Evolutionary conservation across 35 echinoderm and acorn worm species (phyloP), one percentile per base, ranked within the genome.

Genomic region (Heliocidaris tuberculata): DNA sequence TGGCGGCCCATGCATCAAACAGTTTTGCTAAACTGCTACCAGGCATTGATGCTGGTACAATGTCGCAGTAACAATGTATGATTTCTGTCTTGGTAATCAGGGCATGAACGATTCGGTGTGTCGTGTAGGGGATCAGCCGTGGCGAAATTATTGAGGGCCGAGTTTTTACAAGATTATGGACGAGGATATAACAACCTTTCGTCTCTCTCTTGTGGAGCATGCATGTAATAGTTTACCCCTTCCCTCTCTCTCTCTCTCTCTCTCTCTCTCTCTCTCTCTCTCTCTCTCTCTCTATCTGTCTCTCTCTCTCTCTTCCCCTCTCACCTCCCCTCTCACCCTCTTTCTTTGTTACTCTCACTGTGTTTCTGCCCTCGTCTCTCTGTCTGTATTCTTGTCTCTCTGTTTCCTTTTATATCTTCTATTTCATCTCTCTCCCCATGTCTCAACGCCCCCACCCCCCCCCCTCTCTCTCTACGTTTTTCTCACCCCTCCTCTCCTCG

Each of bases 111-210:
- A 70, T 70, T 70, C 24, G 60, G 24, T 70, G 24, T 70, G 60
- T 70, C 60, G 17, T 21, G 60, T 70, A 70, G 60, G 60, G 15
- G 60, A 70, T 70, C 60, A 70, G 17, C 17, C 15, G 60, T 2
- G 60, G 60, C 60, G 60, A 70, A 42, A 70, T 70, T 70, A 70
- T 16, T 15, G 60, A 70, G 21, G 60, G 60, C 24, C 60, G 60
- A 70, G 60, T 70, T 70, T 70, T 27, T 70, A 70, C 60, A 70
- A 70, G 60, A 70, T 70, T 70, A 70, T 70, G 60, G 60, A 70
- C 60, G 60, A 70, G 60, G 60, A 70, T 70, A 19, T 5, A 0
- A 70, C 1, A 21, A 70, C 6, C 0, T 24, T 65, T 0, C 15
- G 2, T 70, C 1, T 21, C 21, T 1, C 17, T 1, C 60, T 19